phyloP scores from a whole-genome alignment of 2,888 invertebrate species.

The Digitonthophagus gazella region DNA sequence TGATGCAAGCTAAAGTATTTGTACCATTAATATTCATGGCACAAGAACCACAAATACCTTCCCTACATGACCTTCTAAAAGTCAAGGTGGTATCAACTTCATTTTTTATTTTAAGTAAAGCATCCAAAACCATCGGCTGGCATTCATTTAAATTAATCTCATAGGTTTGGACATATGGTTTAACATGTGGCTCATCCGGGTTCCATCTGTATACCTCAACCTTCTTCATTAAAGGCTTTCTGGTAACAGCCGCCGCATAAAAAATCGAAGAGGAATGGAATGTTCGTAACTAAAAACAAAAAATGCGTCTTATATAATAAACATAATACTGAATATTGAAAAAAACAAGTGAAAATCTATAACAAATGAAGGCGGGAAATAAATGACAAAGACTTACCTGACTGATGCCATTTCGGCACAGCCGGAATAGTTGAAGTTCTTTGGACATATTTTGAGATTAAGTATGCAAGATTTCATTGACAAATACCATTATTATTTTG shows the following conservation, averaged over 20 bases:
- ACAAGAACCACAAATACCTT: slow-evolving; percentile 98
- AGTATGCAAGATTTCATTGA: neutral
- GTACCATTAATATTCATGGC: slow-evolving; percentile 97
- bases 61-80: slow-evolving; percentile 94
- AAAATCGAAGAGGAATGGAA: slow-evolving; percentile 53
- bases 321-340: neutral
- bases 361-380: neutral
- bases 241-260: slow-evolving; percentile 17
- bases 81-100: slow-evolving; percentile 94
- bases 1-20: slow-evolving; percentile 93
- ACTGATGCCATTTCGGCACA: slow-evolving; percentile 41
- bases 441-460: slow-evolving; percentile 39
- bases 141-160: slow-evolving; percentile 29
- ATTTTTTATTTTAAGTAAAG: slow-evolving; percentile 95
- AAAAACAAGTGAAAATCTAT: neutral
- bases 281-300: slow-evolving; percentile 47
- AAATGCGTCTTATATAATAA: neutral
- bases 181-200: slow-evolving; percentile 81
- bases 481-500: neutral
- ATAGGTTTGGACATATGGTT: slow-evolving; percentile 77
- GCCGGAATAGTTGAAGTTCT: slow-evolving; percentile 45
- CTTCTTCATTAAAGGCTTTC: slow-evolving; percentile 64
- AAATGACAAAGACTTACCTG: slow-evolving; percentile 40
- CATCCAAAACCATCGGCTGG: slow-evolving; percentile 84
- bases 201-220: slow-evolving; percentile 87